Evolutionary conservation across 2,113 vertebrate species (phyloP).

Genomic region (Hippotragus niger): DNA sequence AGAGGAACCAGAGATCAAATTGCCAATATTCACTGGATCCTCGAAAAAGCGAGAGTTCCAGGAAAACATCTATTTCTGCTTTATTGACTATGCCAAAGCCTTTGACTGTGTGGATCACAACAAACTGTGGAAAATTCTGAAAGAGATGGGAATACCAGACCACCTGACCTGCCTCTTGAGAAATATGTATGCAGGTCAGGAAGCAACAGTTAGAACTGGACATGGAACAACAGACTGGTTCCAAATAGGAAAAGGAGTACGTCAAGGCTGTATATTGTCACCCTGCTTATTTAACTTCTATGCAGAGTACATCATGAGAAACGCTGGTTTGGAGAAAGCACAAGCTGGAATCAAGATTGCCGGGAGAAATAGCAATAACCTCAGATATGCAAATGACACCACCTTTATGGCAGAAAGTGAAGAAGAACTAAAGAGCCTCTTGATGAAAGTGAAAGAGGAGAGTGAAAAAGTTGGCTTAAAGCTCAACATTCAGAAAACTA

Average conservation of each 20-base stretch:
- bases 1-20: neutral
- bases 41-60: neutral
- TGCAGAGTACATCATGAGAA: neutral
- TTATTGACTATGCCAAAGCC: neutral
- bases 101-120: neutral
- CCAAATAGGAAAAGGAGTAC: neutral
- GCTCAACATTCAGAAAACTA: too few species aligned
- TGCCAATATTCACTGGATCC: neutral
- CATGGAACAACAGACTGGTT: neutral
- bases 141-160: neutral
- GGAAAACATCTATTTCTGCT: neutral
- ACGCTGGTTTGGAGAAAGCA: neutral
- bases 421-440: too few species aligned
- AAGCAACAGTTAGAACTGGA: neutral
- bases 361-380: neutral
- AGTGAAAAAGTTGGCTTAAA: too few species aligned
- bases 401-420: too few species aligned
- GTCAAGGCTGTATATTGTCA: neutral
- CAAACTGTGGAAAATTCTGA: rapidly evolving
- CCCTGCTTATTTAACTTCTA: neutral
- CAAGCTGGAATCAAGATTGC: neutral
- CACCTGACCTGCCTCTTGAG: neutral
- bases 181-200: neutral
- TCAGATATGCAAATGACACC: too few species aligned
- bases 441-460: too few species aligned